Conservation (phyloP, 2,113 vertebrate genomes). For the Muntiacus reevesi region DNA sequence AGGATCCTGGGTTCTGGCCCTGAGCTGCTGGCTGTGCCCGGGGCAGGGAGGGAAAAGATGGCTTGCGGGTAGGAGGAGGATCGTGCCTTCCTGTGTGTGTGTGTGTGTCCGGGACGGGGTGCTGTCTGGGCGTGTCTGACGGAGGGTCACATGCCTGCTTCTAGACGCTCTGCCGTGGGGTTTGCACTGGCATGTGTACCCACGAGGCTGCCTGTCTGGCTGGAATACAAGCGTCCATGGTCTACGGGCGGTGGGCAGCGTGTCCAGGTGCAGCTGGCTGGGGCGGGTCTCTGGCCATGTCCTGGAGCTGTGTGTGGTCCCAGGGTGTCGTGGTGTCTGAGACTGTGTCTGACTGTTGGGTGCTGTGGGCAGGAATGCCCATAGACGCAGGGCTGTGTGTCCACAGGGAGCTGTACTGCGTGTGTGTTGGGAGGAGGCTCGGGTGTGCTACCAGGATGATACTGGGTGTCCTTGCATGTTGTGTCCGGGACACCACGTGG, state of each 20-base stretch:
- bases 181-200: neutral
- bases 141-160: neutral
- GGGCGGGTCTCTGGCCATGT: neutral
- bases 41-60: neutral
- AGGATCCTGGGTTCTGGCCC: neutral
- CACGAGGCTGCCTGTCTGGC: neutral
- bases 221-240: neutral
- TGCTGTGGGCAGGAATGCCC: neutral
- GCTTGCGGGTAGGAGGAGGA: neutral
- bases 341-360: neutral
- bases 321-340: neutral
- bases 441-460: too few species aligned
- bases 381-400: neutral
- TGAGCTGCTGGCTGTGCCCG: neutral
- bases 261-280: neutral
- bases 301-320: neutral
- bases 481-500: too few species aligned
- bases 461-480: neutral
- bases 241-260: rapidly evolving
- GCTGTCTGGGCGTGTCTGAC: neutral
- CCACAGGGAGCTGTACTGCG: neutral
- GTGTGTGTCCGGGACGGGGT: neutral
- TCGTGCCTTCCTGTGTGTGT: neutral
- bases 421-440: neutral
- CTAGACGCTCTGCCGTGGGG: neutral